A percentile compares a stretch with the other conserved stretches of the same genome.
These are phyloP conservation scores for Paguma larvata DNA, from an alignment of 2,797 vertebrate genomes.

Conservation along the genomic window DNA sequence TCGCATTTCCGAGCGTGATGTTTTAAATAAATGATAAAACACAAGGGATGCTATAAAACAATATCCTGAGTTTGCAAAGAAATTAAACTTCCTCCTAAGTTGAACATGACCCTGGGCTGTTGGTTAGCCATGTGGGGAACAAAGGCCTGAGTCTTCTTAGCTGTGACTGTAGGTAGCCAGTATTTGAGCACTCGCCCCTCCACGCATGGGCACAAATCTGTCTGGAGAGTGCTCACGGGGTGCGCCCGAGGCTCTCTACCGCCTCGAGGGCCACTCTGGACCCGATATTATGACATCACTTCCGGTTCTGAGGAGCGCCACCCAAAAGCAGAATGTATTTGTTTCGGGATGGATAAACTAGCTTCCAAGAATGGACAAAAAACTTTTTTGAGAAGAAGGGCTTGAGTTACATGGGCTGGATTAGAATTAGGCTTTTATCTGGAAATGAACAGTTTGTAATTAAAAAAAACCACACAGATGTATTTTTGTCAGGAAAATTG, in stretches of 20 bases:
- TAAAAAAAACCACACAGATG: neutral
- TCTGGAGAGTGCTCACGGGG: conserved; percentile 68
- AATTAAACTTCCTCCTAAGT: conserved; percentile 87
- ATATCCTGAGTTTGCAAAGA: conserved; percentile 89
- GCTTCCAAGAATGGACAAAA: conserved; percentile 47
- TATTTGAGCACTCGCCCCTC: conserved; percentile 44
- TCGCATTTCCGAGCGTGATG: conserved; percentile 86
- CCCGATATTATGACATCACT: conserved; percentile 86
- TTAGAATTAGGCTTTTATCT: conserved; percentile 26
- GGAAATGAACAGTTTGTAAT: neutral
- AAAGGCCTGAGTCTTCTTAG: neutral
- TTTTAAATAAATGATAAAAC: conserved; percentile 90
- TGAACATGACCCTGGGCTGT: conserved; percentile 80
- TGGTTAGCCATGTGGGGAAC: conserved; percentile 83
- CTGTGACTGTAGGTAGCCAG: conserved; percentile 75
- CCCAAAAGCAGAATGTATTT: conserved; percentile 82
- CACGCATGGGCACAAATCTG: conserved; percentile 61
- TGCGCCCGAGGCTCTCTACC: conserved; percentile 87
- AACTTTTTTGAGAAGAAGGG: neutral
- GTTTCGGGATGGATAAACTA: conserved; percentile 39
- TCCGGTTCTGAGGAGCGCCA: conserved; percentile 85
- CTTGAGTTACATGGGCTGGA: conserved; percentile 49
- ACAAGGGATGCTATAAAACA: conserved; percentile 85
- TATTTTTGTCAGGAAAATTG: neutral
- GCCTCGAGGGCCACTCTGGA: conserved; percentile 90